Evolutionary conservation across 2,797 vertebrate species (phyloP), one percentile per base, ranked within the genome.

Genomic region (Gila robusta): DNA sequence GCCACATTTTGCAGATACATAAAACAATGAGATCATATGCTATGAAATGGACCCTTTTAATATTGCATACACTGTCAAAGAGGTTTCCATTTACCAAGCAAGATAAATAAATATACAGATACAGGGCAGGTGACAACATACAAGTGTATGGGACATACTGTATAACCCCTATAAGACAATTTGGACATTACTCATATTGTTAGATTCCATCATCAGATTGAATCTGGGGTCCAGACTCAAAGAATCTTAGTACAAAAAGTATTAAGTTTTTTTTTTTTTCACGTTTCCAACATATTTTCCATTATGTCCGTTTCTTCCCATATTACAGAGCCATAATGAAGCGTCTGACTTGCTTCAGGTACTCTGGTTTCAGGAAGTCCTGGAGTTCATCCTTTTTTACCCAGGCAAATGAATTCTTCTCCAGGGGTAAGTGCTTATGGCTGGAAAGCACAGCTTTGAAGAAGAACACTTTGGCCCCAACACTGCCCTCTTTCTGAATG

Each of bases 391-490:
- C 95, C 88, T 96, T 97, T 88, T 93, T 96, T 92, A 96, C 93
- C 98, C 98, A 99, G 26, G 96, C 91, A n/a, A 92, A 94, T 54
- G 88, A 91, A 56, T 85, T 87, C 74, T 89, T 91, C 83, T 62
- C 82, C 6, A 2, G 91, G 52, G 35, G 88, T 62, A 16, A 76
- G 28, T 94, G 88, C 23, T 90, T 89, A 2, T 84, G 83, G 41
- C 88, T 93, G 0, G 96, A 93, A 64, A 99, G 94, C 17, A 98
- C 41, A 16, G 98, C 98, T 95, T 98, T 99, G 94, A 99, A 99
- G 95, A 99, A 99, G 94, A 99, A 99, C 10, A 99, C 94, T 93
- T 98, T 99, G 85, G 93, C 95, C 86, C 98, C 98, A 0, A 96
- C 2, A 0, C 83, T 92, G 87, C 89, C 91, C 89, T 97, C 96